Base-by-base conservation (phyloP, 2,888 invertebrate genomes). In the Horisme vitalbata region DNA sequence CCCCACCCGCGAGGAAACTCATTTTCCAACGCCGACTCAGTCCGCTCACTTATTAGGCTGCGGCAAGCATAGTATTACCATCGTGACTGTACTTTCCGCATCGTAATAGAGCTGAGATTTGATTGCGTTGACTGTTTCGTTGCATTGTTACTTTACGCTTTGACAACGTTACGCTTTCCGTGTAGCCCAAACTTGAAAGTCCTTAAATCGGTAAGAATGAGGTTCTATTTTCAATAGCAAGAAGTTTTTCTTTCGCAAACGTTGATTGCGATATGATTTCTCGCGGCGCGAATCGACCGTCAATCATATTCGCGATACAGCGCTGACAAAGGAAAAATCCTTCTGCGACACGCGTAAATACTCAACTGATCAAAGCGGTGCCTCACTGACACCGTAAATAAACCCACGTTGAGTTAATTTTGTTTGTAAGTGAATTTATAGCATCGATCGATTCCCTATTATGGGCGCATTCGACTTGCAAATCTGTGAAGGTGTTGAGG, bases 281-380 rank as follows among this genome's bases (percentile, higher is more conserved):
- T 78, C 83, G 79, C 80, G 75, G 59, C 76, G 74, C 78, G 78
- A 79, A 80, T 80, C 81, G 75, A 66, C 77, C 76, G 87, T 87
- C 87, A 87, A 85, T 87, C 87, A 86, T 83, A 65, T 50, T 65
- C 71, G 76, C 81, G 83, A 83, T 79, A 71, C 75, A 71, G 67
- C 65, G 63, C 71, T 83, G 83, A 85, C 84, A 85, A 85, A 86
- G 83, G 84, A 86, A 86, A 86, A 85, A 86, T 87, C 83, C 83
- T 81, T 83, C 77, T 75, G 72, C 69, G 74, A 65, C 61, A 63
- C 62, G 65, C 71, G 75, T 76, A 77, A 75, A 71, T 68, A 74
- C 76, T 75, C 68, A 75, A 71, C 57, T 78, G 87, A 87, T 87
- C 87, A 87, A 87, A 87, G 86, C 67, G 71, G 62, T 63, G 58